Base-by-base conservation (phyloP, 2,888 invertebrate genomes). In the Platerodrilus igneus region DNA sequence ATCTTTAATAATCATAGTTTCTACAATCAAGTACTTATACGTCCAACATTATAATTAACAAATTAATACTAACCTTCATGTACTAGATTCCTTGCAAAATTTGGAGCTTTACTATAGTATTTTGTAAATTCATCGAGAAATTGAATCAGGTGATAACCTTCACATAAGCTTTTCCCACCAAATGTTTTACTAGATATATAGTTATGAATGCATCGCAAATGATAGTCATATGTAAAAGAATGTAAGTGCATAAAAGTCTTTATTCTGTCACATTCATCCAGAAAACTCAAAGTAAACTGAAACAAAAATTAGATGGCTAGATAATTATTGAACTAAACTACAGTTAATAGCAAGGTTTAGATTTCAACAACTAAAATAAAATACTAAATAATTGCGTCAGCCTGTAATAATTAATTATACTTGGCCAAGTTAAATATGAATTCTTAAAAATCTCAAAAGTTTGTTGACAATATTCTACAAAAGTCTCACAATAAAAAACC, bases 171-270 rank as follows among this genome's bases (percentile, higher is more conserved):
- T 72, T 72, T 26, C 75, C 65, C 1, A 71, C 67, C 49, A 28
- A 23, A 4, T 26, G 71, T 67, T 39, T 70, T 71, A 28, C 76
- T 77, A 33, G 77, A 73, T 34, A 83, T 74, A 55, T 81, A 83
- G 7, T 76, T 73, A 57, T 79, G 78, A 35, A 84, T 74, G 40
- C 76, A 77, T 20, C 84, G 72, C 41, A 86, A 66, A 62, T 86
- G 86, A 62, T 81, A 85, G 66, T 86, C 85, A 54, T 84, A 84
- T 0, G 83, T 80, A 60, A 85, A 86, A 3, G 85, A 85, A 64
- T 86, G 85, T 35, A 84, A 69, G 63, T 85, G 85, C 71, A 84
- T 81, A 42, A 77, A 70, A 42, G 80, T 75, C 62, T 81, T 83
- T 43, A 83, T 77, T 57, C 78, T 76, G 59, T 84, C 84, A 54